These are phyloP conservation scores for Limnephilus marmoratus DNA, from an alignment of 2,888 invertebrate species.

Conservation along the genomic window DNA sequence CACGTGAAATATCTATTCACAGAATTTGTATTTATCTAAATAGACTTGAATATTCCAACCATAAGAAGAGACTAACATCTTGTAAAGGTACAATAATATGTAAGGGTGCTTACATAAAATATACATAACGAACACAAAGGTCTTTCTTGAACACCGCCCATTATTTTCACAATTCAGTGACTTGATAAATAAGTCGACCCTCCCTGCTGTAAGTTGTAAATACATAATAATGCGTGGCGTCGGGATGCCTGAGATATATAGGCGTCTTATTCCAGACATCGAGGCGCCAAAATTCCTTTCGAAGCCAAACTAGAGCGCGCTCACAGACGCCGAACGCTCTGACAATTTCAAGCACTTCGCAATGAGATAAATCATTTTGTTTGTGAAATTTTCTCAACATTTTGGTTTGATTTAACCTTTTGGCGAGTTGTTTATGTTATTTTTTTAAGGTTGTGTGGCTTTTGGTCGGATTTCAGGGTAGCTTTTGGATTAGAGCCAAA, in stretches of 20 bases:
- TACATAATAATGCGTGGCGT: background rate
- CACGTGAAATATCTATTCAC: no score
- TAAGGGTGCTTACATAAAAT: background rate
- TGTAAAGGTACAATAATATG: background rate
- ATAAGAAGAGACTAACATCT: background rate
- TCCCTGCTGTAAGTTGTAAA: background rate
- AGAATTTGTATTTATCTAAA: no score
- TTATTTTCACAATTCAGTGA: background rate
- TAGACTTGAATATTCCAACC: background rate
- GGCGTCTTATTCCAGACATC: background rate
- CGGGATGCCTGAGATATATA: conserved; percentile 6
- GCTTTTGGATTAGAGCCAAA: conserved; percentile 8
- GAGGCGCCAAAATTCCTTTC: conserved; percentile 16
- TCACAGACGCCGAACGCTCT: background rate
- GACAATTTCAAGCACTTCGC: background rate
- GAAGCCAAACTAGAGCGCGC: background rate
- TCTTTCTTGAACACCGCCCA: background rate
- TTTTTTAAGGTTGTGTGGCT: background rate
- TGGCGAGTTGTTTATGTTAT: background rate
- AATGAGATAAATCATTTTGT: background rate
- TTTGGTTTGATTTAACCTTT: background rate
- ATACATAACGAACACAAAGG: background rate
- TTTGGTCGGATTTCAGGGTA: background rate
- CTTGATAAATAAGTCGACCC: background rate
- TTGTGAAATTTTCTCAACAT: background rate